A percentile compares a stretch with the other conserved stretches of the same genome.
Conservation (phyloP, 2,113 vertebrate genomes). For the Atherinomorus stipes region DNA sequence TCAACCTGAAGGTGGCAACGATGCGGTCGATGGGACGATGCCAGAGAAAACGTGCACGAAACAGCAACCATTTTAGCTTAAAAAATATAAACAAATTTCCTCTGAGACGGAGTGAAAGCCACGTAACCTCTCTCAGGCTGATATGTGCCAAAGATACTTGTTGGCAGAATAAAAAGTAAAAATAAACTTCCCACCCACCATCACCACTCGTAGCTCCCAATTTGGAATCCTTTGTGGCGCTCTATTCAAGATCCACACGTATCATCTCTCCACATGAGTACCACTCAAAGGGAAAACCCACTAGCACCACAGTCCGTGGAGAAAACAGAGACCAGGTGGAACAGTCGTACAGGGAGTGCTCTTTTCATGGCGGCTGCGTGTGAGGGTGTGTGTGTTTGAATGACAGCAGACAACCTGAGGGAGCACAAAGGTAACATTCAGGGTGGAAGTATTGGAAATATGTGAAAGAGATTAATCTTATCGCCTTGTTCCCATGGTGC, state of each 20-base stretch:
- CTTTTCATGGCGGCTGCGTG: conserved; percentile 54
- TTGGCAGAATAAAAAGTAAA: conserved; percentile 51
- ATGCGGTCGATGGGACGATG: not conserved
- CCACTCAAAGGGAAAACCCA: conserved; percentile 72
- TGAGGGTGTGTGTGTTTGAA: conserved; percentile 20
- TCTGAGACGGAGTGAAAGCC: not conserved
- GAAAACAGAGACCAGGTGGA: conserved; percentile 80
- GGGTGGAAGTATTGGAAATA: conserved; percentile 65
- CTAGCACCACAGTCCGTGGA: conserved; percentile 54
- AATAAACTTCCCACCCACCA: conserved; percentile 59
- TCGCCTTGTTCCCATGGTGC: conserved; percentile 64
- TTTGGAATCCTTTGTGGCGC: conserved; percentile 74
- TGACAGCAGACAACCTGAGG: conserved; percentile 49
- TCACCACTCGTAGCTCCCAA: conserved; percentile 45
- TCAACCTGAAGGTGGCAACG: not conserved
- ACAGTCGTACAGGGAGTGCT: conserved; percentile 67
- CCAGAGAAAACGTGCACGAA: not conserved
- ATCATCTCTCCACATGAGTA: conserved; percentile 79
- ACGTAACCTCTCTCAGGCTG: conserved; percentile 24
- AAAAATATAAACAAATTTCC: not conserved
- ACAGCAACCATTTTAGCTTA: not conserved
- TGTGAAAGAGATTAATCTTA: conserved; percentile 66
- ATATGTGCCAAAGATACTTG: conserved; percentile 54
- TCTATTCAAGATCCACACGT: conserved; percentile 82
- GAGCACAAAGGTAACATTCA: conserved; percentile 76